Evolutionary conservation across 2,797 vertebrate species (phyloP).

Genomic region (Aldrovandia affinis): DNA sequence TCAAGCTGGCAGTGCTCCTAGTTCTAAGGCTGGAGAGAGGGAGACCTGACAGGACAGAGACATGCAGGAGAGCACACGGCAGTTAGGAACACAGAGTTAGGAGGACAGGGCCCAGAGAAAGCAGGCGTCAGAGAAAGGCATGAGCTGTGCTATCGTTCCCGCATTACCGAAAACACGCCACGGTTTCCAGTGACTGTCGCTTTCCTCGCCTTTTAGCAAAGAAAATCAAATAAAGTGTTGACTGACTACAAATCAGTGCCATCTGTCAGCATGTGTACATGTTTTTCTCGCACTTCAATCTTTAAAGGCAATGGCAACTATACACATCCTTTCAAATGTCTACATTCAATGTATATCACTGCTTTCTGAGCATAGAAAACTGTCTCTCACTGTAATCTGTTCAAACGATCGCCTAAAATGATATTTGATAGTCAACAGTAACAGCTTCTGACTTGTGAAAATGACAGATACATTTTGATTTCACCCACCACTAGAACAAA

Average conservation of each 20-base stretch:
- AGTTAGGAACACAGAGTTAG: conserved; percentile 46
- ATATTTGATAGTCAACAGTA: not conserved
- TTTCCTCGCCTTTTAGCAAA: not conserved
- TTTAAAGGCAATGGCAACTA: not conserved
- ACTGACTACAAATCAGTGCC: not conserved
- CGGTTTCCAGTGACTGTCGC: not conserved
- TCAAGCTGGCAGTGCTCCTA: conserved; percentile 97
- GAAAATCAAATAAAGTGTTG: not conserved
- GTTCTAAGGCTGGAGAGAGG: conserved; percentile 97
- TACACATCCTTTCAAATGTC: not conserved
- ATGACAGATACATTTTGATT: not conserved
- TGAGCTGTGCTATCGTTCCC: not conserved
- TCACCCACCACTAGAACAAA: not conserved
- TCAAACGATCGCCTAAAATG: not conserved
- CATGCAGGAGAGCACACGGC: conserved; percentile 43
- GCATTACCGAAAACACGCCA: not conserved
- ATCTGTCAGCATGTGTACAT: not conserved
- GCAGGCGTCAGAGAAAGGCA: not conserved
- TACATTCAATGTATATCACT: not conserved
- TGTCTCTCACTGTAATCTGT: not conserved
- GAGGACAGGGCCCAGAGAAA: not conserved
- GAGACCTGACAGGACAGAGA: conserved; percentile 78
- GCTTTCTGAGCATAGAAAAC: not conserved
- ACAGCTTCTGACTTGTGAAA: not conserved
- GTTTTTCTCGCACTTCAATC: not conserved